phyloP scores from a whole-genome alignment of 2,113 vertebrate genomes.

The Lates calcarifer region DNA sequence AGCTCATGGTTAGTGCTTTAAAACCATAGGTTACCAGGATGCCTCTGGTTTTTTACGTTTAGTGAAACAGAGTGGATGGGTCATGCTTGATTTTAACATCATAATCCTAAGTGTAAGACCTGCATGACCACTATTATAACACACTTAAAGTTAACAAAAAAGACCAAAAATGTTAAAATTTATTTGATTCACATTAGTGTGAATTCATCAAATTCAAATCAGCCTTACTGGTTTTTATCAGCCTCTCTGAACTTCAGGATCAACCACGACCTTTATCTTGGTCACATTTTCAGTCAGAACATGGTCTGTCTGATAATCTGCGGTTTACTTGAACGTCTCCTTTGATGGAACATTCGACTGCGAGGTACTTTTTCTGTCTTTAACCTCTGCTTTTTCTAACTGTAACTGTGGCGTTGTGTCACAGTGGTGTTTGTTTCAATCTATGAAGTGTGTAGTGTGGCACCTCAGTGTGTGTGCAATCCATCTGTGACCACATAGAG shows the following conservation, averaged over 20 bases:
- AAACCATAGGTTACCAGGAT: no score
- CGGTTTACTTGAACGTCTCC: not conserved
- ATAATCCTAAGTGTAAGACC: no score
- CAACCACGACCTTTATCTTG: not conserved
- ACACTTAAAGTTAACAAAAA: no score
- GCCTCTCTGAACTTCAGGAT: not conserved
- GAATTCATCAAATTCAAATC: not conserved
- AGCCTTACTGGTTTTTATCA: no score
- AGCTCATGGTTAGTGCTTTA: no score
- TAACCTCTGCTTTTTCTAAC: not conserved
- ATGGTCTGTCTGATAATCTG: not conserved
- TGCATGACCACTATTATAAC: no score
- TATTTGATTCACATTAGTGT: not conserved
- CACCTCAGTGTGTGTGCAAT: not conserved
- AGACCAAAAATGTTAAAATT: not conserved
- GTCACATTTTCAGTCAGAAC: not conserved
- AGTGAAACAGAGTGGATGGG: no score
- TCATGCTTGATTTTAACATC: no score
- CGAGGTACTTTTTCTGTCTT: not conserved
- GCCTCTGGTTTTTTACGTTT: no score
- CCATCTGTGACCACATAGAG: slow-evolving; percentile 25
- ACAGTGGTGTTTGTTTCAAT: slow-evolving; percentile 21
- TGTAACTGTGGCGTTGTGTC: not conserved
- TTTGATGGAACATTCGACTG: slow-evolving; percentile 10
- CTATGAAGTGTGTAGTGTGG: not conserved